Evolutionary conservation across 2,113 vertebrate species (phyloP).

Genomic region (Pseudorhombus dupliciocellatus): DNA sequence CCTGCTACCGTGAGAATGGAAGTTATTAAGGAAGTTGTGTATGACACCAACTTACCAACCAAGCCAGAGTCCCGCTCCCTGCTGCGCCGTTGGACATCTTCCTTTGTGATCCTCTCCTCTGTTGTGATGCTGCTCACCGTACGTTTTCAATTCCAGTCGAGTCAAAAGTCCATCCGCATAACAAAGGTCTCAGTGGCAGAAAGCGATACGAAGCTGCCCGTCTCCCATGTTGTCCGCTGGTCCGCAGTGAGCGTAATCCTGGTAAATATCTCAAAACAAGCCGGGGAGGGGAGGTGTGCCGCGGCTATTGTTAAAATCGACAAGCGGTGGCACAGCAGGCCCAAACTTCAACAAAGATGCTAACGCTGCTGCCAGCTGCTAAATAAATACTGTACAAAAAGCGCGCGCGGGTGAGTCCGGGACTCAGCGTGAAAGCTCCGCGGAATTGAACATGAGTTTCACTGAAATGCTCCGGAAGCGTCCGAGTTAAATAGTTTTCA

Average conservation of each 20-base stretch:
- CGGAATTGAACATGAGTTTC: slow-evolving; percentile 12
- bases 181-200: slow-evolving; percentile 54
- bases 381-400: slow-evolving; percentile 72
- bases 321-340: slow-evolving; percentile 73
- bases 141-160: slow-evolving; percentile 41
- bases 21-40: background rate
- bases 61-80: slow-evolving; percentile 83
- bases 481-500: slow-evolving; percentile 65
- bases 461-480: slow-evolving; percentile 21
- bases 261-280: slow-evolving; percentile 47
- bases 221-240: slow-evolving; percentile 42
- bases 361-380: slow-evolving; percentile 58
- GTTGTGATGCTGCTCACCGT: slow-evolving; percentile 43
- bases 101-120: slow-evolving; percentile 74
- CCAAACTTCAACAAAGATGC: slow-evolving; percentile 78
- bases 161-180: slow-evolving; percentile 59
- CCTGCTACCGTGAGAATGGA: background rate
- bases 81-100: slow-evolving; percentile 94
- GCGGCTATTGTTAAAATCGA: slow-evolving; percentile 85
- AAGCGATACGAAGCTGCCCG: slow-evolving; percentile 22
- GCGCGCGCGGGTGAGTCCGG: slow-evolving; percentile 18
- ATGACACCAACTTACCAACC: slow-evolving; percentile 83
- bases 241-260: slow-evolving; percentile 3
- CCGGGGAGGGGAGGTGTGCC: slow-evolving; percentile 45
- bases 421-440: slow-evolving; percentile 24